Evolutionary conservation across 2,797 vertebrate genomes (phyloP), one percentile per base, ranked within the genome.

Genomic region (Orientallactaga sibirica): DNA sequence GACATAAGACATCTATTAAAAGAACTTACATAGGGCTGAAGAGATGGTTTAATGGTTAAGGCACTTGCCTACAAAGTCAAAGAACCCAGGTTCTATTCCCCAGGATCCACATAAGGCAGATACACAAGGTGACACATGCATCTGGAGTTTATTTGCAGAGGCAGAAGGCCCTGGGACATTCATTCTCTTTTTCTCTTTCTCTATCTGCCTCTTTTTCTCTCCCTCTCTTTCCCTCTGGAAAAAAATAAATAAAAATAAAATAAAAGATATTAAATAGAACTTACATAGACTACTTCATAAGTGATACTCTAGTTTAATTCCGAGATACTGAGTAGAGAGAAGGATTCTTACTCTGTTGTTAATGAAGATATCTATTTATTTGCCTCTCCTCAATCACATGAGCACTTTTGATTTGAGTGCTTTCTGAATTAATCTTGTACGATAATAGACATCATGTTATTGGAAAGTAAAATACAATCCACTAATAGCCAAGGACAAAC

Each of bases 401-500:
- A 88, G 15, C 25, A 67, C 61, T 87, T 87, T 77, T 52, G 27
- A 48, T 79, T 43, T 20, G 43, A 75, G 52, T 4, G 37, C 22
- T 87, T 71, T 71, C 67, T n/a, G 92, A 75, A 88, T 93, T 80
- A 95, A 76, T 41, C 62, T 83, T 80, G 0, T 61, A 84, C 64
- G 27, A 81, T 43, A 58, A 81, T 62, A 29, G 18, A 48, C 1
- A 61, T 22, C 29, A 86, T 80, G 29, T 81, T 79, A 41, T 66
- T 43, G 8, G 77, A 37, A 89, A 94, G 87, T 85, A 85, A 95
- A 92, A 87, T 73, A 33, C 12, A 66, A 85, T 41, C 24, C 33
- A 81, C 43, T 86, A 71, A 94, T 66, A 74, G 24, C 33, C 55
- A 94, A 80, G 71, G 58, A 93, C n/a, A 76, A 92, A 93, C 14